Evolutionary conservation across 1,140 invertebrate genomes (phyloP).

Genomic region (Formica exsecta): DNA sequence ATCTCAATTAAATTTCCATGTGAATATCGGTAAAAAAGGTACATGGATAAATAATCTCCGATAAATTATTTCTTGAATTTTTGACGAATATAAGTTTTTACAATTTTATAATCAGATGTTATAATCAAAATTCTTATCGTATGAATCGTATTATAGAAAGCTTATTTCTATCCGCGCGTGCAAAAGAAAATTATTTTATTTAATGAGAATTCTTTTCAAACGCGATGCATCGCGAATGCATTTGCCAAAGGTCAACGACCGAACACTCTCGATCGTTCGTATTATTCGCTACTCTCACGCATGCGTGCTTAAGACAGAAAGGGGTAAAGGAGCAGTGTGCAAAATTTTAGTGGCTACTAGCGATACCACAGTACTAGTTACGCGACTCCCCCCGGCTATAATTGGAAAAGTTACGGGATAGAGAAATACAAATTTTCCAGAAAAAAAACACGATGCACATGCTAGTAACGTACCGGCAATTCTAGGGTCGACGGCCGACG

Average conservation of each 20-base stretch:
- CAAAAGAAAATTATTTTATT: conserved; percentile 15
- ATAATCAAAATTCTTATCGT: neutral
- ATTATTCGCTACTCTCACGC: conserved; percentile 64
- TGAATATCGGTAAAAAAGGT: neutral
- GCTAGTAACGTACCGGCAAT: conserved; percentile 61
- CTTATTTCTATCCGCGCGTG: too few relatives aligned
- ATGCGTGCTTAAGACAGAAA: conserved; percentile 56
- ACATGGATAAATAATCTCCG: neutral
- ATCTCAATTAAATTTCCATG: neutral
- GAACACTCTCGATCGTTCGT: conserved; percentile 59
- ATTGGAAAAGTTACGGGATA: neutral
- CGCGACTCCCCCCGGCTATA: neutral
- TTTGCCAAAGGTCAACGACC: conserved; percentile 66
- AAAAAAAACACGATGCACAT: neutral
- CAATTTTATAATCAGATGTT: neutral
- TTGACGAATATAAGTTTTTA: neutral
- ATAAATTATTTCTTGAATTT: neutral
- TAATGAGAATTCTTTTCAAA: conserved; percentile 56
- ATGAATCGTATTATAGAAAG: neutral
- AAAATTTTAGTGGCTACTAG: conserved; percentile 9
- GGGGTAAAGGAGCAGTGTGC: neutral
- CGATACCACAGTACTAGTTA: neutral
- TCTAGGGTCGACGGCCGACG: conserved; percentile 82
- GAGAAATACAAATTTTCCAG: neutral
- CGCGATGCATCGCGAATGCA: conserved; percentile 43